Percentiles rank a stretch among this genome's conserved stretches.
These are phyloP conservation scores for Petaurus breviceps DNA, from an alignment of 2,113 vertebrate species.

Conservation along the genomic window DNA sequence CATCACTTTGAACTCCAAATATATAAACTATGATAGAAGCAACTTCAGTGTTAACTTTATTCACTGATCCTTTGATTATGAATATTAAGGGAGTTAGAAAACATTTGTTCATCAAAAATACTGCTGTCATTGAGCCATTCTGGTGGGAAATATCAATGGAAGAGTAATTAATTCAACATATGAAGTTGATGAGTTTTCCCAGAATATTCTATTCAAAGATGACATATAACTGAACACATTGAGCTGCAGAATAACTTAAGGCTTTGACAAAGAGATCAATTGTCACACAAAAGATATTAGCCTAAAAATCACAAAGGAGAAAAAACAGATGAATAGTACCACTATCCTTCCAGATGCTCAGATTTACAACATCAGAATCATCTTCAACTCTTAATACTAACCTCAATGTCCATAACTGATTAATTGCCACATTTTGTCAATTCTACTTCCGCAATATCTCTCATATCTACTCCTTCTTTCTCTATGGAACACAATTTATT, in stretches of 20 bases:
- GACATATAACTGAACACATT: neutral
- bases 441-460: neutral
- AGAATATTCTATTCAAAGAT: neutral
- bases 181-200: neutral
- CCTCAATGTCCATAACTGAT: neutral
- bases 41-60: neutral
- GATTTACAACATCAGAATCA: neutral
- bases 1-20: neutral
- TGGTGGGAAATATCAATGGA: neutral
- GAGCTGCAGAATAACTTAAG: neutral
- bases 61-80: neutral
- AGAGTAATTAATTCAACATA: neutral
- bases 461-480: neutral
- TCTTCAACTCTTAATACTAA: neutral
- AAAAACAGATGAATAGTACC: neutral
- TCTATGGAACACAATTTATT: neutral
- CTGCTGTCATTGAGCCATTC: neutral
- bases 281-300: neutral
- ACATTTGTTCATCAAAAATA: neutral
- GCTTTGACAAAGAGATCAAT: neutral
- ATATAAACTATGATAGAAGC: neutral
- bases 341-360: neutral
- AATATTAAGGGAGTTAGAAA: neutral
- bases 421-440: neutral
- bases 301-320: neutral